Percentiles rank a stretch among this genome's conserved stretches.
phyloP scores from a whole-genome alignment of 1,140 invertebrate species.

The Penaeus vannamei region DNA sequence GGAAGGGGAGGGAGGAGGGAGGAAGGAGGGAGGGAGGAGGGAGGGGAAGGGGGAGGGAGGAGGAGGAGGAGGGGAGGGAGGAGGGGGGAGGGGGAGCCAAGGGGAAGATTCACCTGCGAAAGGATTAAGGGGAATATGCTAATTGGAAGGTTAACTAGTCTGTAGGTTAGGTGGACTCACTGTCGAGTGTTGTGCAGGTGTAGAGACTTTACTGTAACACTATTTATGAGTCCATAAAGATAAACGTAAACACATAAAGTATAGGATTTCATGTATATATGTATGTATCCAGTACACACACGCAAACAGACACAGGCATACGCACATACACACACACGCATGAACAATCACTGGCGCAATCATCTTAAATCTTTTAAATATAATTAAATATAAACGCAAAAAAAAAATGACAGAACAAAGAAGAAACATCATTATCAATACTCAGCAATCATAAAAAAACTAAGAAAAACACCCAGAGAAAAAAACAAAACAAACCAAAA shows the following conservation, averaged over 20 bases:
- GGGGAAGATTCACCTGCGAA: background rate
- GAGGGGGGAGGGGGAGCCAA: background rate
- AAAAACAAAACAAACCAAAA: no score
- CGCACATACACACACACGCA: background rate
- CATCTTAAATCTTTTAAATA: background rate
- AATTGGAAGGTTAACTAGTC: no score
- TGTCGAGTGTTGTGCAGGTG: background rate
- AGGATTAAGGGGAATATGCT: no score
- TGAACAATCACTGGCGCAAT: no score
- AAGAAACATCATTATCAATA: no score
- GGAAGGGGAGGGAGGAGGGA: background rate
- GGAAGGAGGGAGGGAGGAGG: background rate
- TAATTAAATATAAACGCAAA: no score
- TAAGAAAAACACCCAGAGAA: no score
- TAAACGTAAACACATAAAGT: background rate
- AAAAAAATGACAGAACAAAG: no score
- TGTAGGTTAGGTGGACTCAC: no score
- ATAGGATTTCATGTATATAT: background rate
- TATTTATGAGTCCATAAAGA: background rate
- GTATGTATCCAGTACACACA: background rate
- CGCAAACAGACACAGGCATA: background rate
- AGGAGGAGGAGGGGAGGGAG: background rate
- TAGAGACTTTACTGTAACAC: background rate
- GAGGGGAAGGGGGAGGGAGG: background rate
- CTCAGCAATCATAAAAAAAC: no score